Percentiles rank a stretch among this genome's conserved stretches.
phyloP scores from a whole-genome alignment of 2,113 vertebrate genomes.

The Bubo scandiacus region DNA sequence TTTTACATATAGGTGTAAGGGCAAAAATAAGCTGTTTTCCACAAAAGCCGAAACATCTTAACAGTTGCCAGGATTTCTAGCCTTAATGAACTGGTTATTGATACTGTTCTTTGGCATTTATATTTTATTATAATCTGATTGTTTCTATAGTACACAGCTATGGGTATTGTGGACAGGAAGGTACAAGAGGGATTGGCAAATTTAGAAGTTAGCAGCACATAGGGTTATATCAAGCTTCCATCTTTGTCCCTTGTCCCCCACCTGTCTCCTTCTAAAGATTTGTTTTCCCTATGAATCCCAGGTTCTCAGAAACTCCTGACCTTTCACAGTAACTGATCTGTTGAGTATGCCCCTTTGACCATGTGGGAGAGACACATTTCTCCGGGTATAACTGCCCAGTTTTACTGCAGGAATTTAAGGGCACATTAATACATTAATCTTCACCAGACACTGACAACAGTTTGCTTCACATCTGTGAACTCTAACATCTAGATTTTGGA shows the following conservation, averaged over 20 bases:
- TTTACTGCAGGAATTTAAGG: background rate
- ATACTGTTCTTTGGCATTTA: background rate
- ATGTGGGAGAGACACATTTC: background rate
- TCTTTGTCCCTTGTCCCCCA: background rate
- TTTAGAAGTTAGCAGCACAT: background rate
- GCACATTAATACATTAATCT: background rate
- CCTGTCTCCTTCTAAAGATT: background rate
- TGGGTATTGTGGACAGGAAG: background rate
- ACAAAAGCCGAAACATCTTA: background rate
- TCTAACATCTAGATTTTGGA: background rate
- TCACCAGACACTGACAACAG: background rate
- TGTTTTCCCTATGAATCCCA: background rate
- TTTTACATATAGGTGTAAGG: background rate
- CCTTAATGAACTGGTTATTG: background rate
- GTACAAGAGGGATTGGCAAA: background rate
- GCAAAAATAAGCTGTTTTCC: background rate
- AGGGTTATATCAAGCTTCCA: background rate
- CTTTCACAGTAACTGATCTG: background rate
- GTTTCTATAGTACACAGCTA: background rate
- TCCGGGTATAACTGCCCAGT: background rate
- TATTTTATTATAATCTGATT: background rate
- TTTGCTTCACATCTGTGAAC: background rate
- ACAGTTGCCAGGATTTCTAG: background rate
- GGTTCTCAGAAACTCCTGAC: background rate
- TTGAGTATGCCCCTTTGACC: background rate